Evolutionary conservation across 2,113 vertebrate species (phyloP), one percentile per base, ranked within the genome.

Genomic region (Marcusenius ussheri): DNA sequence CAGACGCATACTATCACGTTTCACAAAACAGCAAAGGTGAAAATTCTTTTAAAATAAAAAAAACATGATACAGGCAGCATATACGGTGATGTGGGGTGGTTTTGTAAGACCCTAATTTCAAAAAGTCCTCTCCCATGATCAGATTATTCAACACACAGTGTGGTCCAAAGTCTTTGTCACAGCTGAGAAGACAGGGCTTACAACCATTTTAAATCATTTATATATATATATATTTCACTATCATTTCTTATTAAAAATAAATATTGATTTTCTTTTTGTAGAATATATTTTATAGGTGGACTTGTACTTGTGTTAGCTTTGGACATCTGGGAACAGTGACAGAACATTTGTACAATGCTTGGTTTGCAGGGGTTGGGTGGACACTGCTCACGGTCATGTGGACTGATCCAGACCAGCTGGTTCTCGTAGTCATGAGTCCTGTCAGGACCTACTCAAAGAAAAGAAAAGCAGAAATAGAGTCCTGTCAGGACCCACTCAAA

Each of bases 231-330:
- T 80, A 70, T 89, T 80, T 80, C 74, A 80, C 74, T 80, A 87
- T 31, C 2, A 51, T 85, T 84, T 85, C 24, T 46, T 70, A 90
- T 62, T 19, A 91, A 91, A 91, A 91, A 91, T 91, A 91, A 88
- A 91, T 89, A 91, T 74, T 53, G 39, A 46, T 88, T 74, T 83
- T 88, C 53, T 50, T 31, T 47, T 56, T 87, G 66, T 35, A 87
- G 46, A 85, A 77, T 91, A 51, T 56, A 51, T 87, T 86, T 42
- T 47, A 80, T 84, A 51, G 6, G 17, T 83, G 31, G 35, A 53
- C 47, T 42, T 80, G 45, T 88, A 47, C 50, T 88, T 39, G 5
- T 46, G 35, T 87, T 31, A 84, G 83, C 85, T 66, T 89, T 91
- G 70, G 77, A 89, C 62, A 88, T 83, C 56, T 19, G 27, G 45